Base-by-base conservation (phyloP, 1,140 invertebrate genomes). In the Antheraea pernyi region DNA sequence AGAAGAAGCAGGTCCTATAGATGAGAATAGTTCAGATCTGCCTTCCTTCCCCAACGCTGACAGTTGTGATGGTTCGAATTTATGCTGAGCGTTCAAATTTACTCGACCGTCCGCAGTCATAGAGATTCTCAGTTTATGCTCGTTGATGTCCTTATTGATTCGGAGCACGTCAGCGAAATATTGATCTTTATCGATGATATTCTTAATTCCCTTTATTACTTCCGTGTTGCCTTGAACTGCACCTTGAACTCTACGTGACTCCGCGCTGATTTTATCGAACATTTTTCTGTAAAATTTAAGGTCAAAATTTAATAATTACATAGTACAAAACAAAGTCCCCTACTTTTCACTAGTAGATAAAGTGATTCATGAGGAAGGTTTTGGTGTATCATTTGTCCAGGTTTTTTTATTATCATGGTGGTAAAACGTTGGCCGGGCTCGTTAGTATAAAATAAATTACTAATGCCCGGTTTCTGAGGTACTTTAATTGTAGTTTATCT, bases 61-160 rank as follows among this genome's bases (percentile, higher is more conserved):
- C 42, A 92, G 71, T 3, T 90, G 83, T 3, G 86, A 78, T 0
- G 91, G 91, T 65, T 86, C 82, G 42, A 85, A 89, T 19, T 83
- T 89, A 63, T 92, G 83, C 18, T 89, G 85, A 0, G 85, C 77
- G 39, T 92, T 92, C 42, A 93, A 75, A 61, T 92, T 88, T 3
- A 93, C 89, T 53, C 85, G 73, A 0, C 91, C 90, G 18, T 92
- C 89, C 3, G 88, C 59, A 0, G 91, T 88, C 85, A 92, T 89
- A 0, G 91, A 91, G 70, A 91, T 90, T 10, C 89, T 81, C 0
- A 91, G 70, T 60, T 85, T 88, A 59, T 91, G 82, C 39, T 85
- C 73, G 67, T 92, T 92, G 8, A 92, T 36, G 19, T 92, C 91
- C 67, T 91, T 91, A 79, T 92, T 92, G 16, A 92, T 91, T 68